phyloP scores from a whole-genome alignment of 1,140 invertebrate species.

The Drosophila fuyamai region DNA sequence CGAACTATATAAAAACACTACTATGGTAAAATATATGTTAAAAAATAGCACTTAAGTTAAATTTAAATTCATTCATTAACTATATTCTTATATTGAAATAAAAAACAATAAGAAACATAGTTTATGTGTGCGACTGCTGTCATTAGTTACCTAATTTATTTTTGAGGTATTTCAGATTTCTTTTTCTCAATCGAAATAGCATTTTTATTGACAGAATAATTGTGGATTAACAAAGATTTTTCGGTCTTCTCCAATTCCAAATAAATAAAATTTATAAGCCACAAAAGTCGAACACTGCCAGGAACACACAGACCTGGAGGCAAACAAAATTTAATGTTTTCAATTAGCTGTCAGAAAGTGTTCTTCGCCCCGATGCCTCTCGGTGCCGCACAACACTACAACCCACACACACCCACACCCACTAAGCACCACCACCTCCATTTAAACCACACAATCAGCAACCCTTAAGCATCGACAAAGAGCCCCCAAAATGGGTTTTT shows the following conservation, averaged over 20 bases:
- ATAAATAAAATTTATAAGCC: conserved; percentile 10
- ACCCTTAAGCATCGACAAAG: conserved; percentile 52
- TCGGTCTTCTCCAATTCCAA: neutral
- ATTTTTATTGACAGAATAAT: neutral
- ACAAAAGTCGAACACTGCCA: conserved; percentile 18
- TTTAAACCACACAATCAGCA: conserved; percentile 46
- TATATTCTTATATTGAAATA: too few relatives aligned
- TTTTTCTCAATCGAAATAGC: neutral
- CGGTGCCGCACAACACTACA: conserved; percentile 9
- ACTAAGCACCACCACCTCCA: conserved; percentile 26
- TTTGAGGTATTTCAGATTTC: neutral
- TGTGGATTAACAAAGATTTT: conserved; percentile 1
- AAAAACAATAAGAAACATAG: too few relatives aligned
- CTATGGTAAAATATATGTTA: too few relatives aligned
- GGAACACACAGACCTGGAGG: conserved; percentile 16
- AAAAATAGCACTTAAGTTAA: too few relatives aligned
- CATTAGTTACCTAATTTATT: neutral
- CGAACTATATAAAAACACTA: too few relatives aligned
- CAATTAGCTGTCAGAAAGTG: conserved; percentile 76
- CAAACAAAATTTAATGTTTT: conserved; percentile 76
- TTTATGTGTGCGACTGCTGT: too few relatives aligned
- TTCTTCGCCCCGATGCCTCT: conserved; percentile 8
- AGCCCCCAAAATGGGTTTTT: conserved; percentile 27
- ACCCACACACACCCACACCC: conserved; percentile 4
- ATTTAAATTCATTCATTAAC: too few relatives aligned